Evolutionary conservation across 2,113 vertebrate genomes (phyloP).

Genomic region (Poicephalus meyeri): DNA sequence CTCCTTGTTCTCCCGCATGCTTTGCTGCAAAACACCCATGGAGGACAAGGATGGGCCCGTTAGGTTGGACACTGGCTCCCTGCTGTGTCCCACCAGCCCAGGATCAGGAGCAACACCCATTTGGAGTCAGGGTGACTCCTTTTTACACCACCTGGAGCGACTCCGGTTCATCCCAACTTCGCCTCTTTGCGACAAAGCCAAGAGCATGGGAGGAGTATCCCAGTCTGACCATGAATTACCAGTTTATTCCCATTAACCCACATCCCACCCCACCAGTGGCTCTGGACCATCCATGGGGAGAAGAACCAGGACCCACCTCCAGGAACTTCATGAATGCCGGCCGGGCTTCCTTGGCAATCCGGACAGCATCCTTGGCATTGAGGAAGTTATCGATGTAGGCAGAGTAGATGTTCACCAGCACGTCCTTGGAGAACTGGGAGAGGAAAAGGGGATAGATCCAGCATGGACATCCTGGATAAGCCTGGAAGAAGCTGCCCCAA

Average conservation of each 20-base stretch:
- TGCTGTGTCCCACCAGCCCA: neutral
- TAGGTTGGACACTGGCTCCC: neutral
- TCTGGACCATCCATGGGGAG: neutral
- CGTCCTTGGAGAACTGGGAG: constrained; percentile 94
- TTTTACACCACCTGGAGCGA: rapidly evolving
- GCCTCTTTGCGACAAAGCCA: neutral
- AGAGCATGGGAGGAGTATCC: neutral
- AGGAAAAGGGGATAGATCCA: neutral
- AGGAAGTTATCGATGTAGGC: constrained; percentile 99
- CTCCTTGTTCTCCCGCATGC: constrained; percentile 98
- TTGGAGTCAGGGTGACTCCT: neutral
- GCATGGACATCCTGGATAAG: neutral
- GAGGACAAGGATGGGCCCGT: neutral
- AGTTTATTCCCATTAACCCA: neutral
- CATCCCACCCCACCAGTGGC: no score
- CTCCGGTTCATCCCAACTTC: neutral
- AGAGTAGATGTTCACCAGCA: constrained; percentile 94
- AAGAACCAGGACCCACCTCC: constrained; percentile 79
- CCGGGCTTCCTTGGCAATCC: constrained; percentile 93
- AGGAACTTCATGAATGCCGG: constrained; percentile 97
- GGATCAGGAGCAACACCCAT: neutral
- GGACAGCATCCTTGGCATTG: constrained; percentile 95
- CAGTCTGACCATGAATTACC: neutral
- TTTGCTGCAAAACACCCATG: constrained; percentile 81
- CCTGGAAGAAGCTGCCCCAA: constrained; percentile 3